A percentile compares a stretch with the other conserved stretches of the same genome.
These are phyloP conservation scores for Tragulus kanchil DNA, from an alignment of 2,113 vertebrate species.

Conservation along the genomic window DNA sequence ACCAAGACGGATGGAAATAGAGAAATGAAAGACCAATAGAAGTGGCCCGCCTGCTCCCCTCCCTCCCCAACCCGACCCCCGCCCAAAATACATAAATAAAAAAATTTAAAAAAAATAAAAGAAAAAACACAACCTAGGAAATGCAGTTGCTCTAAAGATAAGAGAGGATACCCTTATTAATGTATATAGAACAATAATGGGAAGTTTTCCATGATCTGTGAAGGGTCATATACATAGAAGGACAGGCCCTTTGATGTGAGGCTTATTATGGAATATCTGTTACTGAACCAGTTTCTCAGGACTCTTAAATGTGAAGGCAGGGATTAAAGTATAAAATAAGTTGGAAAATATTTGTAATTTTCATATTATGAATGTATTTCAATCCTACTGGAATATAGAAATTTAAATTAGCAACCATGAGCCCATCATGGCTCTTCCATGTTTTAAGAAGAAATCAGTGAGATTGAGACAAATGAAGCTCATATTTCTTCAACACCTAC, in stretches of 20 bases:
- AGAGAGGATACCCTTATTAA: neutral
- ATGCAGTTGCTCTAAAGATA: neutral
- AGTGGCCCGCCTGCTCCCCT: too few relatives aligned
- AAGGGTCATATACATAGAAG: neutral
- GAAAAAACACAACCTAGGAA: neutral
- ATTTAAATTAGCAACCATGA: neutral
- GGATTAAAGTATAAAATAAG: conserved; percentile 36
- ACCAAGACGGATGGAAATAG: too few relatives aligned
- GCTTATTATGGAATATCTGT: neutral
- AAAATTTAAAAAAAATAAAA: too few relatives aligned
- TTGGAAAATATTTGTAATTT: neutral
- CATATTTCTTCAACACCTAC: neutral
- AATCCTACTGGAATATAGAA: neutral
- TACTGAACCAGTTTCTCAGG: neutral
- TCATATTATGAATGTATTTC: neutral
- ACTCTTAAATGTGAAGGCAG: neutral
- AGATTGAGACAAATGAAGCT: neutral
- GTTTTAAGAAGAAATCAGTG: conserved; percentile 26
- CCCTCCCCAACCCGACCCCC: too few relatives aligned
- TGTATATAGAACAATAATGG: neutral
- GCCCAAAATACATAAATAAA: too few relatives aligned
- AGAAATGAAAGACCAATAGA: too few relatives aligned
- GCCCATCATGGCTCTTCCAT: neutral
- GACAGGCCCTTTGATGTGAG: neutral
- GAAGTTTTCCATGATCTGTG: neutral